Conservation (phyloP, 2,888 invertebrate species). For the Lepidocyrtoides sp. region DNA sequence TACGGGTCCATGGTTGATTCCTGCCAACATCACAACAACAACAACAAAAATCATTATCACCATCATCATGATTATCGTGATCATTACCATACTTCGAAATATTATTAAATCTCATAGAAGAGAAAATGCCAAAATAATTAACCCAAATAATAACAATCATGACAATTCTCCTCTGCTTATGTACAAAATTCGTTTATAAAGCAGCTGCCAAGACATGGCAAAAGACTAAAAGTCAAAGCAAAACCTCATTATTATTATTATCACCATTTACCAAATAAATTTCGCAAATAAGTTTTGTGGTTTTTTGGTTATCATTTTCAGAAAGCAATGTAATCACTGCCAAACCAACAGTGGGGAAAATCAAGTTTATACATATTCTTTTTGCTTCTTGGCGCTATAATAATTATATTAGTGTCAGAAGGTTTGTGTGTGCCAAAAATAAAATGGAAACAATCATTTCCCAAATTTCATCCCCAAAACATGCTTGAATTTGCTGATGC, state of each 20-base stretch:
- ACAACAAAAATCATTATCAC: slow-evolving; percentile 27
- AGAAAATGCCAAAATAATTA: slow-evolving; percentile 58
- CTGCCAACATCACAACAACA: slow-evolving; percentile 87
- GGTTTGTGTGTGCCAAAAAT: neutral
- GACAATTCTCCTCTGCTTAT: neutral
- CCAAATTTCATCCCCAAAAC: neutral
- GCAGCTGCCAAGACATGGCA: slow-evolving; percentile 19
- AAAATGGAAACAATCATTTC: slow-evolving; percentile 15
- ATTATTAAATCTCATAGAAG: neutral
- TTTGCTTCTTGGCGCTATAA: neutral
- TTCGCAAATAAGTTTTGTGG: slow-evolving; percentile 17
- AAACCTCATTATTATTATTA: slow-evolving; percentile 26
- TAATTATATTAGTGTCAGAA: neutral
- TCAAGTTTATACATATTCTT: too few species aligned
- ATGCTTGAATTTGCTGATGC: neutral
- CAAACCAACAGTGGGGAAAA: neutral
- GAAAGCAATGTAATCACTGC: slow-evolving; percentile 36
- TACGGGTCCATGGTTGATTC: slow-evolving; percentile 95
- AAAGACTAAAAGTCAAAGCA: slow-evolving; percentile 35
- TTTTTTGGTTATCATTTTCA: slow-evolving; percentile 41
- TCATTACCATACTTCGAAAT: neutral
- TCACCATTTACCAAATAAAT: neutral
- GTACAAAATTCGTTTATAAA: neutral
- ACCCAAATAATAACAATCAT: slow-evolving; percentile 53
- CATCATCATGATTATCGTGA: slow-evolving; percentile 35